Evolutionary conservation across 1,140 invertebrate species (phyloP), one percentile per base, ranked within the genome.

Genomic region (Antheraea mylitta): DNA sequence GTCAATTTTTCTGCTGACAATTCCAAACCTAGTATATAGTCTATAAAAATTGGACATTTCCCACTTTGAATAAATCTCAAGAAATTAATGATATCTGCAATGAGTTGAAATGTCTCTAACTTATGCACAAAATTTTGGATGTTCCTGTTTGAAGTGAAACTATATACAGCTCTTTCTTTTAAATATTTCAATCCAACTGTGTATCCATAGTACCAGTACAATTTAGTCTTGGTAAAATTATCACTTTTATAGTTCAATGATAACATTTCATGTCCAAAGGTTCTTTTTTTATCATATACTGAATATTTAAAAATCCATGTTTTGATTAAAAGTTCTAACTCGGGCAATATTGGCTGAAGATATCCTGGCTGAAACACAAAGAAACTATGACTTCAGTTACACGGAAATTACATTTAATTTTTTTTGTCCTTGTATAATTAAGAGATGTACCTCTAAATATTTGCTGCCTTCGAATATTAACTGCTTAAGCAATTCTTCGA

Each of bases 241-340:
- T 92, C 89, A 19, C 85, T 79, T 74, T 93, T 93, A 76, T 94
- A 95, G 69, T 93, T 93, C 7, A 95, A 77, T 8, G 94, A 94
- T 16, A 95, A 77, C 75, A 95, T 89, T 68, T 94, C 93, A 70
- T 95, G 94, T 0, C 94, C 94, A 92, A 95, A 94, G 48, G 94
- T 94, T 42, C 88, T 90, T 64, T 89, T 91, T 60, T 92, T 86
- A 70, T 93, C 82, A 60, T 86, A 89, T 16, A 95, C 76, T 30
- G 94, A 94, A 70, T 93, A 93, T 78, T 93, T 92, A 83, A 94
- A 94, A 71, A 95, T 92, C 68, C 93, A 92, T 59, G 93, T 91
- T 80, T 93, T 83, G 58, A 95, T 87, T 1, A 94, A 67, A 37
- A 94, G 80, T 77, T 95, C 94, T n/a, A 95, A 67, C 79, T 94